Percentiles rank a stretch among this genome's conserved stretches.
Conservation (phyloP, 2,113 vertebrate species). For the Corythoichthys intestinalis region DNA sequence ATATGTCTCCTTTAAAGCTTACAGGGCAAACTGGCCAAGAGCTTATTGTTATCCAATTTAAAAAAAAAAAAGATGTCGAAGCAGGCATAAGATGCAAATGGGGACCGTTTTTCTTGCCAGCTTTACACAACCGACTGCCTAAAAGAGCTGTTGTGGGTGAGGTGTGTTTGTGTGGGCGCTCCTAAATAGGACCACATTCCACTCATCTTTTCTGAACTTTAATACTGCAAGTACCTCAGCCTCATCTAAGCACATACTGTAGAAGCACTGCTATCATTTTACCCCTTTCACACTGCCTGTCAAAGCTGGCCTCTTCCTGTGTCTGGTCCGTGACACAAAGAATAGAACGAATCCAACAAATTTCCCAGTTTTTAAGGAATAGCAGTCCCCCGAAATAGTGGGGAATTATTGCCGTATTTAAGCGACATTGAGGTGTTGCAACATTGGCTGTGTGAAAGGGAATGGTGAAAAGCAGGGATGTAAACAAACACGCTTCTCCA, state of each 20-base stretch:
- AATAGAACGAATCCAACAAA: too few species aligned
- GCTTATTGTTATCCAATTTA: neutral
- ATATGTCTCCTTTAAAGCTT: too few species aligned
- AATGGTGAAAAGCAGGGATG: neutral
- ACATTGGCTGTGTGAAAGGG: neutral
- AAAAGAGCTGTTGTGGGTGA: too few species aligned
- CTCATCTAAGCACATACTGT: too few species aligned
- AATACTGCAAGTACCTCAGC: neutral
- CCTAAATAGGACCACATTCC: neutral
- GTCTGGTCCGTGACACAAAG: too few species aligned
- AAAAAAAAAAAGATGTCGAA: neutral
- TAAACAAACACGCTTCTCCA: neutral
- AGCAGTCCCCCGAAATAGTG: neutral
- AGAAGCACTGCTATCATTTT: neutral
- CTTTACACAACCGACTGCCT: neutral
- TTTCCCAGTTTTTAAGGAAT: neutral
- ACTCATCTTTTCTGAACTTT: neutral
- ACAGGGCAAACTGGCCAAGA: neutral
- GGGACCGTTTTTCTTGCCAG: neutral
- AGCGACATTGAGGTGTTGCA: neutral
- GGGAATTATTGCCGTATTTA: neutral
- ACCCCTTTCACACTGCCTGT: neutral
- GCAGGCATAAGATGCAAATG: neutral
- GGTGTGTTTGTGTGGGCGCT: neutral
- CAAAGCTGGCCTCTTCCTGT: neutral